phyloP scores from a whole-genome alignment of 2,888 invertebrate genomes.

The Lycophotia porphyrea region DNA sequence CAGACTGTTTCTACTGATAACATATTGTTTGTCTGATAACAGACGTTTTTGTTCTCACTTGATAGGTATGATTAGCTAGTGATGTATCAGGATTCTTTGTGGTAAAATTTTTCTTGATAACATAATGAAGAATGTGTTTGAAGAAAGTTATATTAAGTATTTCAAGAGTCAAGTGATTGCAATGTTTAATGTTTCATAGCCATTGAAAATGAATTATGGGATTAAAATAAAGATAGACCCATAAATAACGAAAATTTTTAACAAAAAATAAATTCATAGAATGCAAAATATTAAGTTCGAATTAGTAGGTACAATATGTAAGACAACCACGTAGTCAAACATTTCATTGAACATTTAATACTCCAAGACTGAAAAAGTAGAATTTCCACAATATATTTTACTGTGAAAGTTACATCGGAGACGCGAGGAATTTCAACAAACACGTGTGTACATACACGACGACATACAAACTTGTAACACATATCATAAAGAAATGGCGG shows the following conservation, averaged over 20 bases:
- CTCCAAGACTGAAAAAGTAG: background rate
- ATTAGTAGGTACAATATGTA: background rate
- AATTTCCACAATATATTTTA: conserved; percentile 50
- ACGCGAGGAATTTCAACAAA: conserved; percentile 41
- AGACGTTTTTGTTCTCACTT: conserved; percentile 30
- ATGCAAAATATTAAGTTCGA: background rate
- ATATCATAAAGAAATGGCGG: conserved; percentile 17
- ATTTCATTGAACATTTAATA: conserved; percentile 3
- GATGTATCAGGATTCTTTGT: conserved; percentile 13
- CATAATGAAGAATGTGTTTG: background rate
- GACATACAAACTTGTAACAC: conserved; percentile 4
- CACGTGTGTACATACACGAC: conserved; percentile 8
- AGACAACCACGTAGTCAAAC: background rate
- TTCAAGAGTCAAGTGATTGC: too few relatives aligned
- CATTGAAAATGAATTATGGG: background rate
- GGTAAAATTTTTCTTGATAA: background rate
- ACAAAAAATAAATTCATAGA: background rate
- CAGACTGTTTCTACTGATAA: conserved; percentile 39
- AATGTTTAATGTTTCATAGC: background rate
- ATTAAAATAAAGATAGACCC: background rate
- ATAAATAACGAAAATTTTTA: background rate
- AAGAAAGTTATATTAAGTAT: background rate
- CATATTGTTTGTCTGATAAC: conserved; percentile 46
- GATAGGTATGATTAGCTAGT: conserved; percentile 15
- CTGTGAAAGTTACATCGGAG: conserved; percentile 52